Base-by-base conservation (phyloP, 2,888 invertebrate species). In the Drosophila mercatorum region DNA sequence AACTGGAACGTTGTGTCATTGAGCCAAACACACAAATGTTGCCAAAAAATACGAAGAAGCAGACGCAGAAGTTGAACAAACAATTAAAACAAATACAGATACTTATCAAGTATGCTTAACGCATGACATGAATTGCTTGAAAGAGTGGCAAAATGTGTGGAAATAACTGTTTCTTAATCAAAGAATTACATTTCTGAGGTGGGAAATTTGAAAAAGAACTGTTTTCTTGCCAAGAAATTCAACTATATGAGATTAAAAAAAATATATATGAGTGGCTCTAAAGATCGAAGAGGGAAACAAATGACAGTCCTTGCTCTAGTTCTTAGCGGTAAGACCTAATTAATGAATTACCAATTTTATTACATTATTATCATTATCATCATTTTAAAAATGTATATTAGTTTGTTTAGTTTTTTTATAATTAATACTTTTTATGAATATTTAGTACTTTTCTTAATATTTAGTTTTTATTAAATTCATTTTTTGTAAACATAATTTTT, bases 1-100 rank as follows among this genome's bases (percentile, higher is more conserved):
- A 80, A 73, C 69, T 80, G 68, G 77, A 72, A 68, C 76, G 68
- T 63, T 62, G 76, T 80, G 72, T 75, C 75, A 80, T 78, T 78
- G 65, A 78, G 34, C 43, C 31, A 38, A 34, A 8, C 36, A n/a
- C 31, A 41, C 38, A 36, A 40, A 34, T n/a, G 38, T 36, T 52
- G 57, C 67, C 17, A 38, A 34, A 59, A 38, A 26, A 26, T 26
- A 52, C 17, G 6, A 36, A 55, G n/a, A 5, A 36, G 11, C 6
- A 31, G 40, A 26, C 26, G 28, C 7, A 49, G 10, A 40, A 40
- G 26, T 55, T 28, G 6, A 64, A 17, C 8, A 47, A 17, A 28
- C 46, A 64, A 31, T 38, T 31, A 26, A 49, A 61, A 44, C 52
- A 17, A 17, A 46, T 31, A 41, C 17, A 36, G 22, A 51, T 10